Evolutionary conservation across 2,113 vertebrate genomes (phyloP).

Genomic region (Sialia sialis): DNA sequence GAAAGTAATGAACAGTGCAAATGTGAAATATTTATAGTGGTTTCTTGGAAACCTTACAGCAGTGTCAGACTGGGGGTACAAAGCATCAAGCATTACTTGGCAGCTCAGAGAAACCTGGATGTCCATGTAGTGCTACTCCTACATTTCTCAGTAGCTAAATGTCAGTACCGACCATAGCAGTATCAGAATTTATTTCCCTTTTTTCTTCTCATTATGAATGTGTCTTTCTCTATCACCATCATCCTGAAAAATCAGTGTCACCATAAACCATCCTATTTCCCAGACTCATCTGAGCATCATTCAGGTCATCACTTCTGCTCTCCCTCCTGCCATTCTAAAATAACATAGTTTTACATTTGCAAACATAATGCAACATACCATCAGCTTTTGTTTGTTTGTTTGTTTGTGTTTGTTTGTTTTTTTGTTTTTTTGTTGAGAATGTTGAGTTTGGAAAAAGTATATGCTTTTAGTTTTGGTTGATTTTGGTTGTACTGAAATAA

Average conservation of each 20-base stretch:
- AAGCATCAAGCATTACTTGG: not conserved
- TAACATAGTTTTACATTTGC: not conserved
- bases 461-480: not conserved
- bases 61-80: not conserved
- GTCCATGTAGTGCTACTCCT: not conserved
- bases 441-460: not conserved
- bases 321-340: not conserved
- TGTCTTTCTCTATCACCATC: not conserved
- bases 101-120: not conserved
- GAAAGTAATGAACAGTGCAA: not conserved
- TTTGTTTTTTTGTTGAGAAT: not conserved
- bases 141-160: not conserved
- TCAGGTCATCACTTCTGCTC: not conserved
- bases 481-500: not conserved
- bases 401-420: rapidly evolving
- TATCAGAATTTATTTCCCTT: not conserved
- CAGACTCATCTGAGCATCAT: not conserved
- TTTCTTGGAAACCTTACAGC: not conserved
- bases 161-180: not conserved
- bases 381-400: rapidly evolving
- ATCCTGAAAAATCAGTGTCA: not conserved
- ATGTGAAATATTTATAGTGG: not conserved
- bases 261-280: not conserved
- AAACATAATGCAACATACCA: not conserved
- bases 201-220: not conserved